A percentile compares a stretch with the other conserved stretches of the same genome.
Conservation (phyloP, 2,113 vertebrate species). For the Columba janthina region DNA sequence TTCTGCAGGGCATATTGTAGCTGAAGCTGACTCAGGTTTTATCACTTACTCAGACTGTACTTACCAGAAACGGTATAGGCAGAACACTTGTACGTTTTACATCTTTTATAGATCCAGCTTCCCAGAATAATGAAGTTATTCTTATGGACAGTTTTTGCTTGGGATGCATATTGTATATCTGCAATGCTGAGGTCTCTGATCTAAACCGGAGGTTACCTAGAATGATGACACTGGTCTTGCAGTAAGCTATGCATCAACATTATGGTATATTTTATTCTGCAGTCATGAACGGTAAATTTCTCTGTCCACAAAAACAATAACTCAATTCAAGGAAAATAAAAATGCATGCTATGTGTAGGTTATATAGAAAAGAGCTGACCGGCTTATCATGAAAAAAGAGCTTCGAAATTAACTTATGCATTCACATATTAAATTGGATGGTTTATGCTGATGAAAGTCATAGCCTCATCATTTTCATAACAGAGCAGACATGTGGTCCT, state of each 20-base stretch:
- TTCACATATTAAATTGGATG: conserved; percentile 1
- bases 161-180: conserved; percentile 72
- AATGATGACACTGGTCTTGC: conserved; percentile 63
- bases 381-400: background rate
- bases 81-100: conserved; percentile 70
- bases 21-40: conserved; percentile 69
- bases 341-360: background rate
- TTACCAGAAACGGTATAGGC: conserved; percentile 76
- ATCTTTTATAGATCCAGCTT: conserved; percentile 79
- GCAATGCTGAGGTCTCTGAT: conserved; percentile 63
- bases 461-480: conserved; percentile 1
- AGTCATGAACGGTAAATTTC: conserved; percentile 57
- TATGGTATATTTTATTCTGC: conserved; percentile 58
- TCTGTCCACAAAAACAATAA: conserved; percentile 61
- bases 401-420: background rate
- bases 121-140: conserved; percentile 81
- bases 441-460: conserved; percentile 23
- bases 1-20: conserved; percentile 31
- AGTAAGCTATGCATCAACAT: conserved; percentile 55
- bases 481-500: background rate
- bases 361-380: background rate
- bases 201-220: conserved; percentile 67
- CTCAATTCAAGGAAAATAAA: conserved; percentile 64
- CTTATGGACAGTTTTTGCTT: conserved; percentile 73
- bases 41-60: conserved; percentile 66